phyloP scores from a whole-genome alignment of 2,797 vertebrate species.

The Oreonectes daqikongensis region DNA sequence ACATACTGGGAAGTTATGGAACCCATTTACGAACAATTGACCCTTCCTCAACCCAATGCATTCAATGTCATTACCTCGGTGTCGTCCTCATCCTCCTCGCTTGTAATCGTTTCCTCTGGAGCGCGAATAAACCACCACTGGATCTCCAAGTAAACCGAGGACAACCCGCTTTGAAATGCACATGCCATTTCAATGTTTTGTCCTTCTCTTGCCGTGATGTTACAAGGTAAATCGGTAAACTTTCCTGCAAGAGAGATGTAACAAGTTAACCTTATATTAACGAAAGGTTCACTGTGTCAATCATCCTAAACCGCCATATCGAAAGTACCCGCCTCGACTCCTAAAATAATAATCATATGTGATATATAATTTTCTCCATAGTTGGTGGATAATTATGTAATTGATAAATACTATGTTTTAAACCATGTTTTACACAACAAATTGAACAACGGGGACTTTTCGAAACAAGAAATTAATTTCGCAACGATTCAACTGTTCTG shows the following conservation, averaged over 20 bases:
- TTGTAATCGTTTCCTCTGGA: constrained; percentile 80
- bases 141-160: constrained; percentile 93
- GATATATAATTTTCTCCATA: background rate
- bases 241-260: constrained; percentile 79
- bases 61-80: constrained; percentile 79
- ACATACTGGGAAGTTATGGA: background rate
- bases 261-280: background rate
- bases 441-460: background rate
- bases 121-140: constrained; percentile 95
- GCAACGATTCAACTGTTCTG: background rate
- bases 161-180: constrained; percentile 90
- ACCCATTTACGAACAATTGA: background rate
- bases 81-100: constrained; percentile 77
- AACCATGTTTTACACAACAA: background rate
- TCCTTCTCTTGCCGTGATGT: constrained; percentile 90
- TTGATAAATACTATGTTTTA: background rate
- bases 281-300: background rate
- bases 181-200: constrained; percentile 97
- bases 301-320: background rate
- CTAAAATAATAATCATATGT: background rate
- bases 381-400: background rate
- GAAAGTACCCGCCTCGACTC: background rate
- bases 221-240: constrained; percentile 92
- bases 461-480: background rate
- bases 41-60: constrained; percentile 1